Evolutionary conservation across 2,113 vertebrate species (phyloP), one percentile per base, ranked within the genome.

Genomic region (Charadrius vociferus): DNA sequence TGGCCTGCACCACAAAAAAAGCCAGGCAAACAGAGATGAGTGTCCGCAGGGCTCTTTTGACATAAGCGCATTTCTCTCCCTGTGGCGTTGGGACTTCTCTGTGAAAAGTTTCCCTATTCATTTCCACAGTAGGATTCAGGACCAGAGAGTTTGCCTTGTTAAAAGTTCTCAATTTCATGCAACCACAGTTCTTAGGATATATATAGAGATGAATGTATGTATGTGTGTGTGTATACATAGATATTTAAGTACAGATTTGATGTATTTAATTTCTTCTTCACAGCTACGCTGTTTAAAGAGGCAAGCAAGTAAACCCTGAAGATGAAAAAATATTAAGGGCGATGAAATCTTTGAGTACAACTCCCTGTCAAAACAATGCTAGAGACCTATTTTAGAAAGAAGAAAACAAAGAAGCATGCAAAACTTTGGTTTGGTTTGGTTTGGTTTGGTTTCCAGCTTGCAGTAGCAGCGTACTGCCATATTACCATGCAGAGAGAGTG

Each of bases 51-150:
- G 29, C 32, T 86, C 24, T 90, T 88, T 62, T 70, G 50, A 62
- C 58, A 43, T 23, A 77, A 88, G 16, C 0, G 0, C 0, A 0
- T 73, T 94, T 83, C 37, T 83, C 22, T 80, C 5, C 67, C 41
- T 59, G 36, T 34, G 41, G 50, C 43, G 49, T 16, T 74, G 29
- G 6, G 11, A 26, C 14, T 86, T 7, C 14, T 81, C 41, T 86
- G 14, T 83, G 59, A 72, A 85, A 94, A 93, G 55, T 79, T 61
- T 56, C 61, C 17, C 34, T 94, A 39, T 78, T 84, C 1, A n/a
- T 84, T 92, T 86, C 56, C 88, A 49, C 49, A 52, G 65, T 37
- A 81, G 68, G 68, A 79, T 61, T 87, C 30, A 84, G 72, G 56
- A 78, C 21, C 24, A 52, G 61, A 81, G 47, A 91, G 43, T 72